Conservation (phyloP, 2,113 vertebrate genomes). For the Nerophis ophidion region DNA sequence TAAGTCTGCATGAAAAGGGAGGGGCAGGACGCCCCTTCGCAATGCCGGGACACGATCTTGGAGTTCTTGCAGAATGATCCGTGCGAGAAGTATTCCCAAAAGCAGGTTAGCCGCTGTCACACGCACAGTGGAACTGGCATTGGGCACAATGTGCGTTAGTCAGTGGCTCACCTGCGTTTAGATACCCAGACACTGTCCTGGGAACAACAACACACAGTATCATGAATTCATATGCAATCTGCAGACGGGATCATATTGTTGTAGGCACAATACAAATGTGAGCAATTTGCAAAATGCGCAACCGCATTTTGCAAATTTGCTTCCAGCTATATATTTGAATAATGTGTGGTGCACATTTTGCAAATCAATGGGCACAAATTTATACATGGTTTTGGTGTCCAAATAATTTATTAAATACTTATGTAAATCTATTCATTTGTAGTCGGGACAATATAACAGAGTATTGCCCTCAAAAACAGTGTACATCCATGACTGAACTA, state of each 20-base stretch:
- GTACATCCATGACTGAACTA: too few species aligned
- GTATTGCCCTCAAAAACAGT: too few species aligned
- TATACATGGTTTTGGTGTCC: too few species aligned
- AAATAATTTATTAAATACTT: too few species aligned
- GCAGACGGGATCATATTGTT: background rate
- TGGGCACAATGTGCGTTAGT: conserved; percentile 99
- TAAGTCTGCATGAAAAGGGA: conserved; percentile 20
- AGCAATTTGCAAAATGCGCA: too few species aligned
- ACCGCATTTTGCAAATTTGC: too few species aligned
- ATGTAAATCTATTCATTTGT: too few species aligned
- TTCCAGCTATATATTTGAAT: too few species aligned
- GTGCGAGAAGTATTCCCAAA: conserved; percentile 78
- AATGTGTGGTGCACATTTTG: too few species aligned
- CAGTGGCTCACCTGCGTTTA: conserved; percentile 98
- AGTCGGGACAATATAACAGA: too few species aligned
- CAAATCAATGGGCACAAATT: too few species aligned
- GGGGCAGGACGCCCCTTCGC: conserved; percentile 33
- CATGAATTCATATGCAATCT: conserved; percentile 11
- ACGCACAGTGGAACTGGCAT: conserved; percentile 95
- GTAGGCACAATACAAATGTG: too few species aligned
- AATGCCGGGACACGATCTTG: conserved; percentile 21
- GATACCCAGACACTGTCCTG: conserved; percentile 45
- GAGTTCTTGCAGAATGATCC: conserved; percentile 13
- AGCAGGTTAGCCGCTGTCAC: conserved; percentile 99
- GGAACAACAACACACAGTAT: conserved; percentile 23